Percentiles rank a stretch among this genome's conserved stretches.
Evolutionary conservation across 2,797 vertebrate species (phyloP).

Genomic region (Loriculus beryllinus): DNA sequence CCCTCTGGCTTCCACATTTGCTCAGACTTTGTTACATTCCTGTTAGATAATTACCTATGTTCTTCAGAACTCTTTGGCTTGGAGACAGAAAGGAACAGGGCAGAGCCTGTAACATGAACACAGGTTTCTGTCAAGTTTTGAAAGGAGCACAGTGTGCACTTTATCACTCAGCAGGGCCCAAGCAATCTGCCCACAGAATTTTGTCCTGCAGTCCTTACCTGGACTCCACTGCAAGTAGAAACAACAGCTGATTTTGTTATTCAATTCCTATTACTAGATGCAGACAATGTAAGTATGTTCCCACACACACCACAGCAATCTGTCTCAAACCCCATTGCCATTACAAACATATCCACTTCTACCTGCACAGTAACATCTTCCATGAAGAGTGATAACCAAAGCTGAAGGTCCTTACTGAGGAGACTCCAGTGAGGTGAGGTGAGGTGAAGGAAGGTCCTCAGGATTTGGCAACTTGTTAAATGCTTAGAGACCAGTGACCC

Average conservation of each 20-base stretch:
- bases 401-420: background rate
- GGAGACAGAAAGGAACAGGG: background rate
- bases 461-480: background rate
- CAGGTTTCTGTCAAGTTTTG: background rate
- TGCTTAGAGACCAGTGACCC: background rate
- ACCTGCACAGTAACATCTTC: background rate
- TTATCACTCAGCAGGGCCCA: background rate
- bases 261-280: background rate
- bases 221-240: background rate
- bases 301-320: background rate
- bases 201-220: background rate
- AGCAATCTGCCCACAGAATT: background rate
- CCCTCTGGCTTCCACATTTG: background rate
- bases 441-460: background rate
- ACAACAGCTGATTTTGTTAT: background rate
- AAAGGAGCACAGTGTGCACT: background rate
- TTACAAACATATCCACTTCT: background rate
- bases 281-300: background rate
- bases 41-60: background rate
- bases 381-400: background rate
- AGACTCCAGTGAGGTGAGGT: background rate
- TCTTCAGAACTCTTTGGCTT: background rate
- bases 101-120: background rate
- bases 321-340: background rate
- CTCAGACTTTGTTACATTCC: background rate